These are phyloP conservation scores for Auanema sp. DNA, from an alignment of 2,888 invertebrate species.

Conservation along the genomic window DNA sequence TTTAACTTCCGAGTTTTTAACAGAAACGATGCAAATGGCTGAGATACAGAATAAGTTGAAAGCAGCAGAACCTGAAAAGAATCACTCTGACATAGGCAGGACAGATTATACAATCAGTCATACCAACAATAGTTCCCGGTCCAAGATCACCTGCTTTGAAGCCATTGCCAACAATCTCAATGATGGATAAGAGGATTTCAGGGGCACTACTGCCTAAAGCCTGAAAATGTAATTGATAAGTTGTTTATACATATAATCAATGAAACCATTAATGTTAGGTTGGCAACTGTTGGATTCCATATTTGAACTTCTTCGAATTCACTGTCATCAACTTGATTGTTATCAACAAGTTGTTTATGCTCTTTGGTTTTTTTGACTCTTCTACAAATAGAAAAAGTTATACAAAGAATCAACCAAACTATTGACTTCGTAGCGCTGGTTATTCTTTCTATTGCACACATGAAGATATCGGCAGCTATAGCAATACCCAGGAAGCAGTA, in stretches of 20 bases:
- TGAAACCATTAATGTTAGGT: slow-evolving; percentile 69
- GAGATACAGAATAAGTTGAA: slow-evolving; percentile 71
- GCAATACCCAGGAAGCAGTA: slow-evolving; percentile 71
- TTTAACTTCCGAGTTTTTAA: slow-evolving; percentile 27
- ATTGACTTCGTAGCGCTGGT: slow-evolving; percentile 61
- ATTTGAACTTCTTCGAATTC: slow-evolving; percentile 74
- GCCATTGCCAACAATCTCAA: slow-evolving; percentile 71
- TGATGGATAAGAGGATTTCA: slow-evolving; percentile 70
- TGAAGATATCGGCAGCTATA: slow-evolving; percentile 71
- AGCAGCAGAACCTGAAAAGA: slow-evolving; percentile 68
- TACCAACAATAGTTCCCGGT: slow-evolving; percentile 72
- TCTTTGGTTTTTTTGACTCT: slow-evolving; percentile 66
- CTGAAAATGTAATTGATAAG: slow-evolving; percentile 12
- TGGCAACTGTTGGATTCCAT: slow-evolving; percentile 70
- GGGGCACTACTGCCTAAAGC: slow-evolving; percentile 71
- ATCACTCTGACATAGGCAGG: too few species aligned
- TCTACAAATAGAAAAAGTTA: slow-evolving; percentile 12
- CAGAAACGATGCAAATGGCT: slow-evolving; percentile 69
- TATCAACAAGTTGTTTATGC: slow-evolving; percentile 32
- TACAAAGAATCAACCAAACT: neutral
- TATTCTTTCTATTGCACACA: slow-evolving; percentile 71
- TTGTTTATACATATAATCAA: neutral
- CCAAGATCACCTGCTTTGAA: slow-evolving; percentile 68
- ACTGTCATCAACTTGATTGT: slow-evolving; percentile 18
- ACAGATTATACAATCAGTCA: too few species aligned